A percentile compares a stretch with the other conserved stretches of the same genome.
Evolutionary conservation across 2,888 invertebrate genomes (phyloP).

Genomic region (Hemistola chrysoprasaria): DNA sequence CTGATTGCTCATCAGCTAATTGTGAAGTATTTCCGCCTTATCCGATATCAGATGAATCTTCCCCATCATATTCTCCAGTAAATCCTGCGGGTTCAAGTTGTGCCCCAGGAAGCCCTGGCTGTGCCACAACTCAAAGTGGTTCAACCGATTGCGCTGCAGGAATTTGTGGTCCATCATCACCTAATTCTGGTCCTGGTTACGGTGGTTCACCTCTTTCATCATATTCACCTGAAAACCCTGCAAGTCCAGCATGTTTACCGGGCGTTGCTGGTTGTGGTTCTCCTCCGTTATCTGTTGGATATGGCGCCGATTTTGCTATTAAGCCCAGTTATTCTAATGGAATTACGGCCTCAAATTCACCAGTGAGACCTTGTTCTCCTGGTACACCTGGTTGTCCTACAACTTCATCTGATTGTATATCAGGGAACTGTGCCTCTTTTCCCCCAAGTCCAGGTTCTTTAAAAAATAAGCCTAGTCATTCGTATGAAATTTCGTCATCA

Average conservation of each 20-base stretch:
- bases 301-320: too few relatives aligned
- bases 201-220: slow-evolving; percentile 1
- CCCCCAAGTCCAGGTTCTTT: too few relatives aligned
- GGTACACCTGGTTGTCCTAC: not conserved
- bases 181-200: not conserved
- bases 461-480: not conserved
- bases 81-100: not conserved
- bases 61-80: not conserved
- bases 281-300: not conserved
- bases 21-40: slow-evolving; percentile 1
- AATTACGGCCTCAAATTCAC: too few relatives aligned
- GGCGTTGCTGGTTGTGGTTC: slow-evolving; percentile 3
- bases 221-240: slow-evolving; percentile 12
- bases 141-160: slow-evolving; percentile 5
- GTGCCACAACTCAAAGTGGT: slow-evolving; percentile 1
- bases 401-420: slow-evolving; percentile 2
- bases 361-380: not conserved
- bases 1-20: slow-evolving; percentile 2
- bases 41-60: not conserved
- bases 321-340: too few relatives aligned
- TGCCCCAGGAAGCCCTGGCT: slow-evolving; percentile 10
- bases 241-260: slow-evolving; percentile 16
- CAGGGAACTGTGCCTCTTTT: slow-evolving; percentile 4
- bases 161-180: slow-evolving; percentile 1
- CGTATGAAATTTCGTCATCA: not conserved